Evolutionary conservation across 2,797 vertebrate species (phyloP), one percentile per base, ranked within the genome.

Genomic region (Mus caroli): DNA sequence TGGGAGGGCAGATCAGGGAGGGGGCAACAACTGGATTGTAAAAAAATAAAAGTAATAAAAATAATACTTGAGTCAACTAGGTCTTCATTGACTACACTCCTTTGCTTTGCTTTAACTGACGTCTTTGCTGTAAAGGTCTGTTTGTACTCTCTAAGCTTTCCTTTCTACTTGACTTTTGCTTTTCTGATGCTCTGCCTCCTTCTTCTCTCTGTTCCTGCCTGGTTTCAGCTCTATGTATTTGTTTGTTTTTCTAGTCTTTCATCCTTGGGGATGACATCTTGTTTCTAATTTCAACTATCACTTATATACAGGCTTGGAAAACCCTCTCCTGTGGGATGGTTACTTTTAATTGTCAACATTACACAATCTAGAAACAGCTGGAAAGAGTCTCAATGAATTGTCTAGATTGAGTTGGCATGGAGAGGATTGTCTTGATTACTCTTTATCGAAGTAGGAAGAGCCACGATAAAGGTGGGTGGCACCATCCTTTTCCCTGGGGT

Each of bases 211-310:
- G 11, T 90, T 75, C 31, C 77, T 84, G 62, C 43, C 20, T 26
- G 62, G 10, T 14, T 15, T 94, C 58, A 58, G 67, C 31, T 43
- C 43, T 43, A 43, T 43, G 4, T 86, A 8, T 46, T 50, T 77
- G 43, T 78, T 43, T 71, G 34, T 37, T 64, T 87, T 31, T 56
- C 60, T 67, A 37, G 5, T 52, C 17, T 88, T 3, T 94, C 40
- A n/a, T 84, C 31, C 14, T 73, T n/a, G 50, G 9, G 10, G 34
- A 50, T 90, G 26, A 92, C 52, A 71, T 64, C 54, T 34, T 24
- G 24, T 60, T 26, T 94, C 73, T 62, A 12, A 31, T 91, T 94
- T 96, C 79, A 87, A 67, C 89, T 28, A 79, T 76, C 85, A 69
- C 2, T 50, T 24, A 28, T 76, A 28, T 20, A 50, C 34, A 22